Conservation (phyloP, 2,113 vertebrate species). For the Gymnorhina tibicen region DNA sequence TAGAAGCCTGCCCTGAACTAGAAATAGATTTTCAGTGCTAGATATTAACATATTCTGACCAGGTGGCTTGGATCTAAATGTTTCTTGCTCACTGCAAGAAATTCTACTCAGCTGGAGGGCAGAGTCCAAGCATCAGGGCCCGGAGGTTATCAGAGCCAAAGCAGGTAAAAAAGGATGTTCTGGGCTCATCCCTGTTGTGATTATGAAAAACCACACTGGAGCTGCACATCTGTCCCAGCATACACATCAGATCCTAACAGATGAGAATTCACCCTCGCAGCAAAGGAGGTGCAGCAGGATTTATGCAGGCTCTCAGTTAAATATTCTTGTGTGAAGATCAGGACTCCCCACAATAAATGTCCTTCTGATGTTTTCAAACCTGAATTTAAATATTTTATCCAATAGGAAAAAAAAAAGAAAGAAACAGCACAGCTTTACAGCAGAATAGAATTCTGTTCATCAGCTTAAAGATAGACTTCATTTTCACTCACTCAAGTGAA, state of each 20-base stretch:
- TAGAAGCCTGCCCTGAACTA: neutral
- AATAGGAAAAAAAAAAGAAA: neutral
- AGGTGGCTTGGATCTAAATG: neutral
- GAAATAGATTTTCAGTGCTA: neutral
- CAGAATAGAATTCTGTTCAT: neutral
- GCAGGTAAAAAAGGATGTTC: neutral
- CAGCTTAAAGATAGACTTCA: neutral
- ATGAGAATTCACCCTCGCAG: neutral
- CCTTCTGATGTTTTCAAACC: neutral
- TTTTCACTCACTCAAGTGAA: neutral
- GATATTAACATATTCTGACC: neutral
- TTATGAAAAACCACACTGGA: neutral
- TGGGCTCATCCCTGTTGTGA: neutral
- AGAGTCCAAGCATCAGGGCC: neutral
- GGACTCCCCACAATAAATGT: neutral
- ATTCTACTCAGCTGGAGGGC: neutral
- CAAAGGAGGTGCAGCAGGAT: neutral
- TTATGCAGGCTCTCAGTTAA: neutral
- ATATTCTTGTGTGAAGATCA: neutral
- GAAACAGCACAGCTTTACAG: neutral
- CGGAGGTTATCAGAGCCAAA: neutral
- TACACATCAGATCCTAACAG: neutral
- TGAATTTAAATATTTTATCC: neutral
- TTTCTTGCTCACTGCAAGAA: neutral
- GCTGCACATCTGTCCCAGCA: neutral